These are phyloP conservation scores for Sapajus apella DNA, from an alignment of 2,113 vertebrate species.

Conservation along the genomic window DNA sequence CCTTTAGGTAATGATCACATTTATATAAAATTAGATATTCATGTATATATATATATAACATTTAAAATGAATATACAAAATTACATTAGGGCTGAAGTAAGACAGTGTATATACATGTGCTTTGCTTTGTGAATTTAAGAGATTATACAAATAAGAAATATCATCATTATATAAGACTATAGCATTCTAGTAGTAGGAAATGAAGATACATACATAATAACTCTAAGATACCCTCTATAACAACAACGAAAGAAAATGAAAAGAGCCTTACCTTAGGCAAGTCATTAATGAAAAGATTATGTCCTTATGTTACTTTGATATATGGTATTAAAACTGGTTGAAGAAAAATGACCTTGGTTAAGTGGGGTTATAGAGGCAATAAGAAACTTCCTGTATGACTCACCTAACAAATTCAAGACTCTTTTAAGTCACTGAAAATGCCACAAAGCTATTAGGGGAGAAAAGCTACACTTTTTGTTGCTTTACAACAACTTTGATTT, in stretches of 20 bases:
- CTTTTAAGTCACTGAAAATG: neutral
- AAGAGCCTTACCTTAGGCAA: neutral
- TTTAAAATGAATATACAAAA: constrained; percentile 18
- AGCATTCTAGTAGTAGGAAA: neutral
- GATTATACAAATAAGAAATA: neutral
- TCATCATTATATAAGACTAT: neutral
- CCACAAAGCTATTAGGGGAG: neutral
- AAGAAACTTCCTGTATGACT: neutral
- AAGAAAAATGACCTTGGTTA: neutral
- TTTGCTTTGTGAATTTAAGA: constrained; percentile 23
- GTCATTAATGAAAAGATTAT: neutral
- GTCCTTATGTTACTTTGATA: neutral
- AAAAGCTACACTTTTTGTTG: neutral
- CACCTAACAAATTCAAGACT: neutral
- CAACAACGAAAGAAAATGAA: neutral
- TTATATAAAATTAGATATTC: neutral
- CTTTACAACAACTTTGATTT: neutral
- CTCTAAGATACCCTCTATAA: neutral
- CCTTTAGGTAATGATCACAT: neutral
- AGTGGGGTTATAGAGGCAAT: neutral
- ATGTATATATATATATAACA: neutral
- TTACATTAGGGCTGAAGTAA: neutral
- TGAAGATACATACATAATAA: neutral
- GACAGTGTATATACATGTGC: neutral
- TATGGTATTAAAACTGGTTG: neutral